Base-by-base conservation (phyloP, 2,113 vertebrate species). In the Sander lucioperca region DNA sequence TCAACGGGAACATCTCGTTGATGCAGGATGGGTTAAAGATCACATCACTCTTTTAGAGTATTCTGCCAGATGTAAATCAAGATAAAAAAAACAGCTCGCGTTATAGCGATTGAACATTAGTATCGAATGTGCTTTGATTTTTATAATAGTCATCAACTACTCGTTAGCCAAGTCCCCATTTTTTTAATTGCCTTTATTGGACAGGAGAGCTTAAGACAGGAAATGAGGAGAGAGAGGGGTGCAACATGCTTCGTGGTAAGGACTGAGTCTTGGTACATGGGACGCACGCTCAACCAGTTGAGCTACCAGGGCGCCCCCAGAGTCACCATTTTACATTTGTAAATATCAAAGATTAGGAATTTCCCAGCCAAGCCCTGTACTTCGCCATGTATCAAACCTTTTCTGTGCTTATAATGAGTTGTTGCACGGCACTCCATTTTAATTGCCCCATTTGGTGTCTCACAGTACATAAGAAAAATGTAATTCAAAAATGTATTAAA, bases 331-430 rank as follows among this genome's bases (percentile, higher is more conserved):
- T 81, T 78, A 72, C 53, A 88, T 82, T 76, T 75, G 39, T 69
- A 77, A 87, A 86, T 79, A 86, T 19, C 50, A 58, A 57, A 84
- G 47, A 91, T 80, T 68, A 39, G 33, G 27, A 71, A 89, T 84
- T 84, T 65, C 66, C 74, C 25, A 61, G 66, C 45, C 66, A 83
- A 71, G 33, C 9, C 63, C 33, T 73, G 67, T n/a, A n/a, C n/a
- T n/a, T n/a, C n/a, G n/a, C n/a, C n/a, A n/a, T n/a, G n/a, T 66
- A 73, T 77, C 50, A 79, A 73, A 80, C 65, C 36, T 45, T 68
- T 69, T 62, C 82, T 84, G 90, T 85, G 62, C 23, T 8, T 13
- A 56, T 83, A 87, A 88, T 88, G 81, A 85, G 79, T 11, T 54
- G 56, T 75, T 73, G 48, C 72, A 73, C 13, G n/a, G 33, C 3